phyloP scores from a whole-genome alignment of 2,113 vertebrate species.

The Hiodon alosoides region DNA sequence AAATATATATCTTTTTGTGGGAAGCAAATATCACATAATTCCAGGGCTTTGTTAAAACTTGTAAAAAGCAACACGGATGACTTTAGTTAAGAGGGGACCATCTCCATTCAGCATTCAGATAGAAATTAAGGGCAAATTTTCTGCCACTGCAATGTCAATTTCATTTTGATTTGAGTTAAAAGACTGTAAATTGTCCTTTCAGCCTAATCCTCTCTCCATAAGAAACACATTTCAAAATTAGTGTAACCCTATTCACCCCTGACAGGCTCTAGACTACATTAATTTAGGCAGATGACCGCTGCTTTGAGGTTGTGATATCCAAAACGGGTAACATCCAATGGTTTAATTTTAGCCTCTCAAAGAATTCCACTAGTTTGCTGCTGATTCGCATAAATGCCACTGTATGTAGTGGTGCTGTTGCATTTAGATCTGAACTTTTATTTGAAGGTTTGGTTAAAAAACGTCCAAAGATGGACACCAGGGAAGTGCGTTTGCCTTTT shows the following conservation, averaged over 20 bases:
- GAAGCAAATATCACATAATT: constrained; percentile 17
- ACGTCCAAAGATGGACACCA: no score
- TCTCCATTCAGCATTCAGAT: background rate
- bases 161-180: background rate
- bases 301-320: background rate
- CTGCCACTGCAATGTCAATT: background rate
- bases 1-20: constrained; percentile 5
- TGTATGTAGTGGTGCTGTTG: no score
- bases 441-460: no score
- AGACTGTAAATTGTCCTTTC: constrained; percentile 9
- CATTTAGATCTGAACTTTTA: no score
- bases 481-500: no score
- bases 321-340: background rate
- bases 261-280: background rate
- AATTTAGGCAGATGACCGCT: constrained; percentile 6
- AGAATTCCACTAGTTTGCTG: background rate
- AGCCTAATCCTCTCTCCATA: constrained; percentile 6
- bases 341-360: background rate
- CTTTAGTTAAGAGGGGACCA: constrained; percentile 7
- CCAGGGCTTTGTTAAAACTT: constrained; percentile 16
- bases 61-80: background rate
- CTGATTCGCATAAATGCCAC: background rate
- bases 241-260: background rate
- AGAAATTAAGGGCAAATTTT: constrained; percentile 4
- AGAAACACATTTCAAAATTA: constrained; percentile 2